Conservation (phyloP, 2,113 vertebrate species). For the Antigone vipio region DNA sequence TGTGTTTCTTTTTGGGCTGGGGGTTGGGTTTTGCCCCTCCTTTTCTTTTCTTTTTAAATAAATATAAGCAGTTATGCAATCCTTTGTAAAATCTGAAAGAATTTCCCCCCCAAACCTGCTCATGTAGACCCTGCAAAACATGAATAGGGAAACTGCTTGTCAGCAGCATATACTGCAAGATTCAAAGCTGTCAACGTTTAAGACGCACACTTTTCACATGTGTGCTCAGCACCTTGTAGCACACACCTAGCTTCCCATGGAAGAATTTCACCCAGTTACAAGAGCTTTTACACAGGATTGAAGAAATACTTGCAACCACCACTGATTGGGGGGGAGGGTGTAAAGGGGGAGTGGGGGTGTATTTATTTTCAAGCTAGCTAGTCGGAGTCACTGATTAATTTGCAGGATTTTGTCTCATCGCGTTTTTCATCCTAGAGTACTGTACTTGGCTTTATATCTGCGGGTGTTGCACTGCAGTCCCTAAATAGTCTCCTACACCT, state of each 20-base stretch:
- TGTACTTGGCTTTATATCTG: not conserved
- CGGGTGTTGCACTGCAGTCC: not conserved
- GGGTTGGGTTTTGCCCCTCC: not conserved
- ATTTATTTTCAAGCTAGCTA: not conserved
- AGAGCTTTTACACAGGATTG: not conserved
- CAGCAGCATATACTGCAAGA: not conserved
- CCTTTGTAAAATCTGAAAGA: not conserved
- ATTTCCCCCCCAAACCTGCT: not conserved
- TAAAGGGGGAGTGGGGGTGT: no score
- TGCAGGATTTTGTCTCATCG: not conserved
- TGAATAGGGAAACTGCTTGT: rapidly evolving
- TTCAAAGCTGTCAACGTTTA: not conserved
- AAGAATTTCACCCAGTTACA: not conserved
- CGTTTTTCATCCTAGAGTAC: rapidly evolving
- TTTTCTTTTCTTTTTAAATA: not conserved
- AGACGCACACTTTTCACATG: not conserved
- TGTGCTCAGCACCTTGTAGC: not conserved
- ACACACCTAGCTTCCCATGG: not conserved
- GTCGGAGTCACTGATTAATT: not conserved
- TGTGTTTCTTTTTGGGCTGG: not conserved
- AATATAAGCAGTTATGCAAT: slow-evolving; percentile 6
- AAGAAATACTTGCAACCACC: not conserved
- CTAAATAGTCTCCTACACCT: not conserved
- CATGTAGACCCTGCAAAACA: not conserved
- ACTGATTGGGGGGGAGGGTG: no score